A percentile compares a stretch with the other conserved stretches of the same genome.
Evolutionary conservation across 2,888 invertebrate species (phyloP).

Genomic region (Caenorhabditis angaria): DNA sequence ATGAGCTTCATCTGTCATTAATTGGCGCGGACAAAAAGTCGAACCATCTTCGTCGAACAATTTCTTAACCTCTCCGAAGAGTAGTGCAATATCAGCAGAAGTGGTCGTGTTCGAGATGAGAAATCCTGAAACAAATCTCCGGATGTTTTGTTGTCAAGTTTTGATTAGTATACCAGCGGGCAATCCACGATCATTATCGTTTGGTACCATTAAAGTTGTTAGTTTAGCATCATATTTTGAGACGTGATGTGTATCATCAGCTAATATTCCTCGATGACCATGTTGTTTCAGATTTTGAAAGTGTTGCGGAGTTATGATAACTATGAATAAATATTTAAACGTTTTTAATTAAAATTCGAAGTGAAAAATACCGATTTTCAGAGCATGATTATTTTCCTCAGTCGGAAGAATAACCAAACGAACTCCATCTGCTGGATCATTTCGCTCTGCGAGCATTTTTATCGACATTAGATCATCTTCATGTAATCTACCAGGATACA

Average conservation of each 20-base stretch:
- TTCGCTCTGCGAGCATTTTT: background rate
- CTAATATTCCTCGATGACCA: background rate
- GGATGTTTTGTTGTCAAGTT: background rate
- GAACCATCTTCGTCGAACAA: background rate
- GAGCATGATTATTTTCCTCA: background rate
- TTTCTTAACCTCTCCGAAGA: slow-evolving; percentile 6
- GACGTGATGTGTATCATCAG: slow-evolving; percentile 23
- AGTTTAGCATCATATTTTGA: slow-evolving; percentile 16
- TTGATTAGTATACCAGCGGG: slow-evolving; percentile 24
- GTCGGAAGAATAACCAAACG: background rate
- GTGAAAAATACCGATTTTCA: background rate
- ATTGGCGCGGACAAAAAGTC: background rate
- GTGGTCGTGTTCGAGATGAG: slow-evolving; percentile 8
- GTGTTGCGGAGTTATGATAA: slow-evolving; percentile 17
- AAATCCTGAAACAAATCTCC: slow-evolving; percentile 9
- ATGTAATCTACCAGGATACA: background rate
- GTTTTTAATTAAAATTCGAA: background rate
- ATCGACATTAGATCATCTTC: slow-evolving; percentile 11
- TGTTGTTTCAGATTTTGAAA: background rate
- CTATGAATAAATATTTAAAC: slow-evolving; percentile 7
- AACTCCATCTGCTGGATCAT: slow-evolving; percentile 8
- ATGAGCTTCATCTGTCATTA: slow-evolving; percentile 21
- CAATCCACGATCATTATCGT: slow-evolving; percentile 9
- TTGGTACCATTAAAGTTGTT: slow-evolving; percentile 15
- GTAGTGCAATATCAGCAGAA: background rate